A percentile compares a stretch with the other conserved stretches of the same genome.
phyloP scores from a whole-genome alignment of 2,888 invertebrate genomes.

The Eilema depressum region DNA sequence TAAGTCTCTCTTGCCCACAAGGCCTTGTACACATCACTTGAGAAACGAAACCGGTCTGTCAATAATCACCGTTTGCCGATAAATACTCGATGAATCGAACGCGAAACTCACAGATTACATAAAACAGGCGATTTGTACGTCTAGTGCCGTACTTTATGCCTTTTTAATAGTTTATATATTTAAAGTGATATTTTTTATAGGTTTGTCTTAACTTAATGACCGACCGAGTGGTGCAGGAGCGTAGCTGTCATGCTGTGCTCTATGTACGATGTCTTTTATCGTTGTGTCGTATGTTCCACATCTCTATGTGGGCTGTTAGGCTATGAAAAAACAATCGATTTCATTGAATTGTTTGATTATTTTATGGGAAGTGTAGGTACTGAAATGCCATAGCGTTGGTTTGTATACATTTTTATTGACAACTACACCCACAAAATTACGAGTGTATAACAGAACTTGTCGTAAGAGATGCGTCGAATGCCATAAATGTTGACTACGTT shows the following conservation, averaged over 20 bases:
- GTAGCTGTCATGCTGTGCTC: conserved; percentile 62
- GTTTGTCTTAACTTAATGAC: conserved; percentile 63
- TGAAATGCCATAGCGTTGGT: conserved; percentile 22
- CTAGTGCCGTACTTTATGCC: conserved; percentile 59
- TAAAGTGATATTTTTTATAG: conserved; percentile 64
- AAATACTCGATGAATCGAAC: conserved; percentile 64
- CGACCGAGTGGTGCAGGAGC: conserved; percentile 55
- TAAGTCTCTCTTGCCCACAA: conserved; percentile 57
- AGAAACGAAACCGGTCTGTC: conserved; percentile 54
- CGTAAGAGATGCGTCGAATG: conserved; percentile 1
- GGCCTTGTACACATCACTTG: conserved; percentile 41
- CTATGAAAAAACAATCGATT: conserved; percentile 47
- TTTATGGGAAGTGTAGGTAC: conserved; percentile 24
- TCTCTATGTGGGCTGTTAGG: conserved; percentile 62
- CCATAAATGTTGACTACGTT: conserved; percentile 29
- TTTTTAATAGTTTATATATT: conserved; percentile 72
- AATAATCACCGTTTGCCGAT: conserved; percentile 46
- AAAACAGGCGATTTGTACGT: conserved; percentile 59
- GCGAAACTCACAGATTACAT: conserved; percentile 57
- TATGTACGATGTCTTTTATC: conserved; percentile 58
- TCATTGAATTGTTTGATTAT: conserved; percentile 41
- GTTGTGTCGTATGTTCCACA: conserved; percentile 63
- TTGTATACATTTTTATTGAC: conserved; percentile 22
- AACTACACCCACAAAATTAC: conserved; percentile 18
- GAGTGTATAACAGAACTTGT: conserved; percentile 6